Evolutionary conservation across 1,140 invertebrate species (phyloP).

Genomic region (Drosophila sp.): DNA sequence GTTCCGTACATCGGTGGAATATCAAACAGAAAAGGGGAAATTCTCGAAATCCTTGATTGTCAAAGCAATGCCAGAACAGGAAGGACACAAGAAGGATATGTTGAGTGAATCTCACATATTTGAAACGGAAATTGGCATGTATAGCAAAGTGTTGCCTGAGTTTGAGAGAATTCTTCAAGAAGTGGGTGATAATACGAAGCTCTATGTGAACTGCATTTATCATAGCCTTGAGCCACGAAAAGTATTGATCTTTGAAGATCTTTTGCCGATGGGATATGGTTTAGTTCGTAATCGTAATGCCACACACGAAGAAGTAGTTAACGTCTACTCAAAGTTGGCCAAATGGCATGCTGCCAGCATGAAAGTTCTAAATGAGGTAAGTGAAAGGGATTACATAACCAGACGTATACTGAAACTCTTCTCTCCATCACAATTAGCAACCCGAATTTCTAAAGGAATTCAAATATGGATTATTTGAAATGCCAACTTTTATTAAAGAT

Average conservation of each 20-base stretch:
- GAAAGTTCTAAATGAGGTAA: conserved; percentile 50
- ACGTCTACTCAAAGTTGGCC: conserved; percentile 48
- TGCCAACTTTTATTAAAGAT: conserved; percentile 23
- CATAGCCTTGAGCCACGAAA: conserved; percentile 50
- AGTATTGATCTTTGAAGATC: conserved; percentile 66
- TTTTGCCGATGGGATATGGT: conserved; percentile 42
- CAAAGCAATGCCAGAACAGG: conserved; percentile 71
- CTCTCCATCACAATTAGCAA: background rate
- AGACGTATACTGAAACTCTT: conserved; percentile 24
- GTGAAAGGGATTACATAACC: conserved; percentile 34
- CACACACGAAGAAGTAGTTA: conserved; percentile 41
- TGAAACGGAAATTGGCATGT: conserved; percentile 70
- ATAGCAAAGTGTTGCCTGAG: conserved; percentile 53
- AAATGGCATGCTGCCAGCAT: conserved; percentile 66
- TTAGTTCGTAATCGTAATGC: conserved; percentile 43
- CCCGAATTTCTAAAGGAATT: conserved; percentile 41
- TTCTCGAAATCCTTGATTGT: conserved; percentile 57
- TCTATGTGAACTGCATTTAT: conserved; percentile 47
- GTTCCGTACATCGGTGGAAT: conserved; percentile 54
- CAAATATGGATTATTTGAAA: conserved; percentile 36
- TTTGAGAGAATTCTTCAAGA: conserved; percentile 56
- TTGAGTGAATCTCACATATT: conserved; percentile 50
- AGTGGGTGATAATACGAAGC: conserved; percentile 40
- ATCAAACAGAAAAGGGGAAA: conserved; percentile 6
- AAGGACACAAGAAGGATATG: conserved; percentile 66